Base-by-base conservation (phyloP, 30 jellyfish, hydroid and myxozoan species). In the Haliclystus octoradiatus region DNA sequence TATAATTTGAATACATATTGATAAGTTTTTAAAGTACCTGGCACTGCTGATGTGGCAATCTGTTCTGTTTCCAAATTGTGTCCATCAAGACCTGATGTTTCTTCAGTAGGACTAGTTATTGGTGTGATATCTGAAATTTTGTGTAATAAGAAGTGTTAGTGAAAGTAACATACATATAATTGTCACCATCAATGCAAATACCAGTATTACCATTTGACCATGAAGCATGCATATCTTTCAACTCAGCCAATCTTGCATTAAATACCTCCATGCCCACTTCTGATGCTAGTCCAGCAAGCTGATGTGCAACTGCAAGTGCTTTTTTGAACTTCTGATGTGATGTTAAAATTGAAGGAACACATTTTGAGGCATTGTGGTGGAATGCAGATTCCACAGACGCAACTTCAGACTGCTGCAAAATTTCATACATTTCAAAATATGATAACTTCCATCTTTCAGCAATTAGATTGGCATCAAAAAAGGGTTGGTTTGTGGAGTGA, bases 391-490 rank as follows among this genome's bases (percentile, higher is more conserved):
- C 77, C 50, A 26, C 81, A 28, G 0, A 1, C 2, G 26, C 12
- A 32, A 0, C 69, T 1, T 25, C 82, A 14, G 0, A 27, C 31
- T 57, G 19, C 0, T 27, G 1, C 40, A 31, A 31, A 24, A 28
- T 49, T 3, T 23, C 49, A 60, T 46, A 65, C 25, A 13, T 61
- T 65, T 63, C 68, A 30, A 49, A 78, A 26, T 70, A 70, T 31
- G 51, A 50, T 27, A 28, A 2, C 1, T 82, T 53, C 93, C 93
- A 79, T 4, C 93, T 40, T 26, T 63, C 74, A 14, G 73, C 66
- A 62, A 84, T 73, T 13, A 71, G 50, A 26, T 35, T 29, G 32
- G 32, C 72, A 22, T 71, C 87, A 79, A 53, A 79, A 51, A 79
- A 14, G 15, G 80, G 49, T 53, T 47, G 1, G 75, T 52, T 33